Evolutionary conservation across 2,113 vertebrate species (phyloP), one percentile per base, ranked within the genome.

Genomic region (Theristicus caerulescens): DNA sequence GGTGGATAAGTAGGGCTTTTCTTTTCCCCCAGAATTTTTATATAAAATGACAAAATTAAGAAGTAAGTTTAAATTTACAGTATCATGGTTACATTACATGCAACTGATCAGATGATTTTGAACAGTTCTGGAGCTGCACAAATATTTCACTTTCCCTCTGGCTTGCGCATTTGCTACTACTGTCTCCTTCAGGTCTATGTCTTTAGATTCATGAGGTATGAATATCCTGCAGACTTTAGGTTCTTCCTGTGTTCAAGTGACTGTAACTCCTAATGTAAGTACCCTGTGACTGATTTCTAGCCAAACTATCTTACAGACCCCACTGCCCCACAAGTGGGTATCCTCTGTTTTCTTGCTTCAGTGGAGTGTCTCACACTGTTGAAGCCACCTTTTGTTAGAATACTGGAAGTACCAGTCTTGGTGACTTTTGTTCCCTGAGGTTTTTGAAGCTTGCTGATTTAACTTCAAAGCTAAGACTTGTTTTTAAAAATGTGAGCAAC

Each of bases 91-190:
- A 26, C 15, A 55, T 8, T 44, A 7, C 8, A 34, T 31, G 24
- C 2, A 57, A 36, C 4, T 12, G 16, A 62, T 51, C 20, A 40
- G 20, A 42, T 17, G 4, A 70, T 55, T 91, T 71, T 67, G 7
- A 76, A 51, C 22, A 49, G 17, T 40, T 70, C 61, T 82, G 27
- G 7, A 49, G 13, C 20, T 78, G 51, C 22, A 38, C 13, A 61
- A 49, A 24, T 47, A 21, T 69, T 81, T 64, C 15, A 38, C 5
- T 74, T 82, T 38, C 13, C 7, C 9, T 83, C 16, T 38, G 38
- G 21, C 4, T 29, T 52, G 20, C 3, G 1, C 3, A 4, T 69
- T 83, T 76, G 7, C 6, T 51, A 6, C 1, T 6, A 10, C 11
- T 78, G 9, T 25, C 18, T 69, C 25, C 10, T 69, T 66, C 55